Base-by-base conservation (phyloP, 2,888 invertebrate species). In the Cephonodes hylas region DNA sequence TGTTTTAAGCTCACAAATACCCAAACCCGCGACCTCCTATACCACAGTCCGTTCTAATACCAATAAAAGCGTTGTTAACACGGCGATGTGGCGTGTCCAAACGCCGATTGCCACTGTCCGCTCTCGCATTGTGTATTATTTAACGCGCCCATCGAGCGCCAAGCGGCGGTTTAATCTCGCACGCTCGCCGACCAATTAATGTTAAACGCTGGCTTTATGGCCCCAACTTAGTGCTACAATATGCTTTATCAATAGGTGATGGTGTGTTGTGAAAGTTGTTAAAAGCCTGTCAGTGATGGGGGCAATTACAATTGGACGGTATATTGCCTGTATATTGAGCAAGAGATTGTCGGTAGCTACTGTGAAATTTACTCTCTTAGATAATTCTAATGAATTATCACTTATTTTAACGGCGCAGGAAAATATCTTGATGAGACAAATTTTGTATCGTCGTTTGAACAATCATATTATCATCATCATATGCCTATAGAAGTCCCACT, bases 51-150 rank as follows among this genome's bases (percentile, higher is more conserved):
- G 27, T 31, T 18, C 53, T 53, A 53, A 53, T 53, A 53, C 31
- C 53, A 53, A 53, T 53, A 31, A 53, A 53, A 53, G 53, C 53
- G 53, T 53, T 53, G 31, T 53, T 53, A 53, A 53, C 53, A 31
- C 53, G 53, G 18, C 53, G 53, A 53, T 53, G 53, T 53, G 27
- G 53, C 31, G 18, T 46, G 46, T 53, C 53, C 27, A 53, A 31
- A 31, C 27, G 48, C 48, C 53, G 18, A 53, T 53, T 53, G 53
- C 53, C 53, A 53, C 53, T 53, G 53, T 53, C 53, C 53, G 53
- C 27, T 53, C 27, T 53, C 53, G 53, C n/a, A 53, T 53, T 53
- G 31, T 53, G 53, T 53, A 53, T 53, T 53, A 53, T 53, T 53
- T 53, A 53, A 31, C 53, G 53, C 15, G n/a, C 46, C n/a, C 38